Percentiles rank a stretch among this genome's conserved stretches.
These are phyloP conservation scores for Chydorus sphaericus DNA, from an alignment of 2,888 invertebrate genomes.

Conservation along the genomic window DNA sequence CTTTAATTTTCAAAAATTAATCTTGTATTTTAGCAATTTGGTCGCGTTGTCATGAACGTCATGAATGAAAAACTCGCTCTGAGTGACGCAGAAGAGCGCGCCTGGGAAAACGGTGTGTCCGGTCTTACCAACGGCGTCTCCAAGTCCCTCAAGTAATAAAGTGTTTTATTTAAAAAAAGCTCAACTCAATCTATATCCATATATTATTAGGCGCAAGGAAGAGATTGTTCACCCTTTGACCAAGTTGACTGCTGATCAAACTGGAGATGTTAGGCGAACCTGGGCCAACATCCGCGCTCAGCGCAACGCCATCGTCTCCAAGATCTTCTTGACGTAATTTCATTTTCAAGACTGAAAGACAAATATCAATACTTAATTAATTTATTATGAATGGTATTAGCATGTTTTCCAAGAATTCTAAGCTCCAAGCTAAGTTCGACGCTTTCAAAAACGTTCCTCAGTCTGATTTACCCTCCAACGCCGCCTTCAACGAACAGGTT, in stretches of 20 bases:
- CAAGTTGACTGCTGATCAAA: constrained; percentile 1
- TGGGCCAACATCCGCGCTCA: constrained; percentile 9
- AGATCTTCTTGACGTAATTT: constrained; percentile 7
- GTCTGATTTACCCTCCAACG: constrained; percentile 29
- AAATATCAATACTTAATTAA: neutral
- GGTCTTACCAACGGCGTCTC: neutral
- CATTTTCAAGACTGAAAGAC: neutral
- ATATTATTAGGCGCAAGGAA: neutral
- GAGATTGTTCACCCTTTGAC: constrained; percentile 9
- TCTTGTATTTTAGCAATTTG: neutral
- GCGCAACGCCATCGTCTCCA: neutral
- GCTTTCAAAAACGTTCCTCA: constrained; percentile 33
- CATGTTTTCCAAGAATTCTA: constrained; percentile 29
- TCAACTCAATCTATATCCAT: neutral
- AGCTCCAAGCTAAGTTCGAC: constrained; percentile 35
- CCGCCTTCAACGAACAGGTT: constrained; percentile 39
- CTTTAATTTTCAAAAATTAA: neutral
- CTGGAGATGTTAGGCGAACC: constrained; percentile 1
- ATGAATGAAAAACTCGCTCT: constrained; percentile 31
- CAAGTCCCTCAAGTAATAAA: neutral
- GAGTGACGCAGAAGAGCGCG: constrained; percentile 29
- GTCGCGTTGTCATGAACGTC: constrained; percentile 27
- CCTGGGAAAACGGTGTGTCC: constrained; percentile 29
- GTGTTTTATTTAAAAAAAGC: neutral
- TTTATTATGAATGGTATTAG: neutral